Percentiles rank a stretch among this genome's conserved stretches.
Evolutionary conservation across 2,797 vertebrate genomes (phyloP).

Genomic region (Tympanoctomys barrerae): DNA sequence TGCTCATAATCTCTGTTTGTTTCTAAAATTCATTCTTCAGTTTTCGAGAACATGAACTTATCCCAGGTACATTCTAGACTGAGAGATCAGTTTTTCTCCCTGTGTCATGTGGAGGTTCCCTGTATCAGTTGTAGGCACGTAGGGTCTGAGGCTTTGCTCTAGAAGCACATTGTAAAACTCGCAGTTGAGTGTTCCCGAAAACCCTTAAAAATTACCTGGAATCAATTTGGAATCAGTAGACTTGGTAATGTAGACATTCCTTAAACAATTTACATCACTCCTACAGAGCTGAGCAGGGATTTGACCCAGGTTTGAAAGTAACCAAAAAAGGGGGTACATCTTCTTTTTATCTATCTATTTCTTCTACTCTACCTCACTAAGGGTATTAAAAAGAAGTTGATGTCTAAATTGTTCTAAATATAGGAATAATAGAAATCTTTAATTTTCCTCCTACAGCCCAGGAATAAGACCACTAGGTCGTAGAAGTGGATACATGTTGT

Average conservation of each 20-base stretch:
- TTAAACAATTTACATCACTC: background rate
- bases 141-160: background rate
- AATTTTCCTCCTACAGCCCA: background rate
- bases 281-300: background rate
- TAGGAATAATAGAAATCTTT: background rate
- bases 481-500: background rate
- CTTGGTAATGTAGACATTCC: background rate
- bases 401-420: background rate
- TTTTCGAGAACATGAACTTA: no score
- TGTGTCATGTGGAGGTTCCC: no score
- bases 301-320: background rate
- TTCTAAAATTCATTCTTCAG: no score
- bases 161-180: background rate
- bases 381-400: background rate
- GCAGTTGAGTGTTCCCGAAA: no score
- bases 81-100: no score
- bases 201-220: background rate
- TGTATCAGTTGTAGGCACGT: background rate
- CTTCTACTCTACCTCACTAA: background rate
- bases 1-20: no score
- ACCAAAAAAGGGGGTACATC: background rate
- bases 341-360: background rate
- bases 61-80: no score
- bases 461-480: background rate
- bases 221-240: background rate